Base-by-base conservation (phyloP, 2,797 vertebrate species). In the Sebastes iracundus region DNA sequence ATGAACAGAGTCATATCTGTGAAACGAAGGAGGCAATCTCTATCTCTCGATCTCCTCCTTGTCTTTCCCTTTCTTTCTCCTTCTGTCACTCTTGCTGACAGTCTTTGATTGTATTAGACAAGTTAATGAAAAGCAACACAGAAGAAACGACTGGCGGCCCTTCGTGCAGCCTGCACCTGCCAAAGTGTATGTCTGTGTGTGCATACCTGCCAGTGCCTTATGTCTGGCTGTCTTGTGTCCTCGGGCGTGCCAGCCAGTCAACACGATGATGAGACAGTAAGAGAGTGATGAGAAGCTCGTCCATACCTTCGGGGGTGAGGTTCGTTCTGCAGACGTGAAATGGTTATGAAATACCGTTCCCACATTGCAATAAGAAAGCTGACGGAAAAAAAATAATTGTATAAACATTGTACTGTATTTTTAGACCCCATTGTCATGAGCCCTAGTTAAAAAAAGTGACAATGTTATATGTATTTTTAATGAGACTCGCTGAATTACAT, bases 101-200 rank as follows among this genome's bases (percentile, higher is more conserved):
- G 85, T 90, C 90, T 90, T 91, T 93, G 91, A 93, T 93, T 92
- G 80, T 69, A 87, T 87, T 68, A 91, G 94, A 95, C 94, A 92
- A 90, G 89, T 90, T 94, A 92, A 93, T 94, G 91, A 95, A 94
- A 94, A 90, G 91, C 89, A 91, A 86, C 86, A 90, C 76, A 65
- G 88, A 80, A 81, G 87, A 88, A 87, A 84, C 64, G 56, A 88
- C 88, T 90, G 82, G 70, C 66, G 82, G 87, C 62, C n/a, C 65
- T 73, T 42, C 62, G 16, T 74, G 80, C 79, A 84, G 76, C 74
- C 90, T 85, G 81, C 93, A 94, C 92, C 93, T 94, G 93, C 88
- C 82, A 86, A 67, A 72, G 84, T 61, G 70, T 70, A 75, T 46
- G 82, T 91, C 75, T 86, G 66, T 82, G 80, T 71, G 87, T 71